Evolutionary conservation across 2,113 vertebrate species (phyloP), one percentile per base, ranked within the genome.

Genomic region (Odontesthes bonariensis): DNA sequence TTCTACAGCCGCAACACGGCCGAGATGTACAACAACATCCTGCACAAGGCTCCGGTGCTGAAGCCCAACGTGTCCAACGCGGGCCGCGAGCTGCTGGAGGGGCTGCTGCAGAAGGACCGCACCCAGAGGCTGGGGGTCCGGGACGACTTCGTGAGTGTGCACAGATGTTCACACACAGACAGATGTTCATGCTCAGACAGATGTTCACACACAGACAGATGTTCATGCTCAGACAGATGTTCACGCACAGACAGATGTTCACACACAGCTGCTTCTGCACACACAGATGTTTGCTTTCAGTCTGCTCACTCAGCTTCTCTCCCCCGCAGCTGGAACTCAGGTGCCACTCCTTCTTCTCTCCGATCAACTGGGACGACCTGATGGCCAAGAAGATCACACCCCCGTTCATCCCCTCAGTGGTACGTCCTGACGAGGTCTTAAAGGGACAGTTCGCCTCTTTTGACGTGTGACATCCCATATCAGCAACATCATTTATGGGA

Each of bases 1-100:
- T 95, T 95, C 84, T 95, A 95, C 88, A 95, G 94, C 60, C 93
- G 94, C 44, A 95, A 95, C 92, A 95, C 93, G 0, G 92, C 94
- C 0, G 94, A 95, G 90, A 95, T 95, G 95, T 95, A 95, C 92
- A 93, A 92, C 90, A 95, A 95, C 90, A 95, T 95, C 79, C 90
- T 95, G 75, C 86, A 95, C 89, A 94, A 94, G 78, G 42, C 89
- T 31, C 93, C 94, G 0, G 84, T 93, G 32, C 92, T 95, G 55
- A 94, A 95, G 85, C 92, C 95, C 73, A 95, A 95, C 9, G 92
- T 95, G 65, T 95, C 94, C 0, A 95, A 95, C 46, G 22, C 95
- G 0, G 95, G 94, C 16, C 69, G 93, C 8, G 93, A 94, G 2
- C 77, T 95, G 58, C 91, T 95, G 0, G 92, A 95, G 81, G 93